Evolutionary conservation across 2,113 vertebrate species (phyloP).

Genomic region (Drymodes brunneopygia): DNA sequence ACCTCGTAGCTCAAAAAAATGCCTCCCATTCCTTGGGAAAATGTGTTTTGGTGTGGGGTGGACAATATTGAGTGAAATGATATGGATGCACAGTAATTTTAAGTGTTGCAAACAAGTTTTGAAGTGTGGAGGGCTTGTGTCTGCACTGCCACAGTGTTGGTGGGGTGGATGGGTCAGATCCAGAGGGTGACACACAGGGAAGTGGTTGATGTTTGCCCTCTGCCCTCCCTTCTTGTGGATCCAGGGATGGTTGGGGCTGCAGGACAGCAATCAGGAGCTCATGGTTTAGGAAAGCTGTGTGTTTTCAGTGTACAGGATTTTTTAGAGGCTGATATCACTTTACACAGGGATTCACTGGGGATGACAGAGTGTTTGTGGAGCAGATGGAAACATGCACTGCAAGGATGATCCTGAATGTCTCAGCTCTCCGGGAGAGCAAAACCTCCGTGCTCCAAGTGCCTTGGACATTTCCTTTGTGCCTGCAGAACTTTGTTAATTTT

Average conservation of each 20-base stretch:
- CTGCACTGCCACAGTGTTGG: background rate
- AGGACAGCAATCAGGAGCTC: background rate
- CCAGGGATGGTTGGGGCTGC: background rate
- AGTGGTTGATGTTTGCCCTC: background rate
- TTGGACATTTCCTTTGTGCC: background rate
- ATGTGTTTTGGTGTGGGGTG: background rate
- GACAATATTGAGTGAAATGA: background rate
- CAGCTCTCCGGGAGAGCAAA: background rate
- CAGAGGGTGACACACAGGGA: background rate
- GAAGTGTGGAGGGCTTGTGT: background rate
- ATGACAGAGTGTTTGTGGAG: background rate
- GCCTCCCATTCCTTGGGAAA: background rate
- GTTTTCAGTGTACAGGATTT: background rate
- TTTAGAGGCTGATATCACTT: background rate
- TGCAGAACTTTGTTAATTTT: background rate
- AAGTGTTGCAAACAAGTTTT: background rate
- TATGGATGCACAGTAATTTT: background rate
- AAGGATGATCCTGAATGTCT: background rate
- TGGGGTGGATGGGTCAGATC: background rate
- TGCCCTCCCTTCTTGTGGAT: background rate
- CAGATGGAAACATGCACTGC: background rate
- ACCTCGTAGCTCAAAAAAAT: background rate
- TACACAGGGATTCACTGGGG: background rate
- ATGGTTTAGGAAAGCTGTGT: background rate
- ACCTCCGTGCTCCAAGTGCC: accelerated